Conservation (phyloP, 2,113 vertebrate species). For the Neotoma lepida region DNA sequence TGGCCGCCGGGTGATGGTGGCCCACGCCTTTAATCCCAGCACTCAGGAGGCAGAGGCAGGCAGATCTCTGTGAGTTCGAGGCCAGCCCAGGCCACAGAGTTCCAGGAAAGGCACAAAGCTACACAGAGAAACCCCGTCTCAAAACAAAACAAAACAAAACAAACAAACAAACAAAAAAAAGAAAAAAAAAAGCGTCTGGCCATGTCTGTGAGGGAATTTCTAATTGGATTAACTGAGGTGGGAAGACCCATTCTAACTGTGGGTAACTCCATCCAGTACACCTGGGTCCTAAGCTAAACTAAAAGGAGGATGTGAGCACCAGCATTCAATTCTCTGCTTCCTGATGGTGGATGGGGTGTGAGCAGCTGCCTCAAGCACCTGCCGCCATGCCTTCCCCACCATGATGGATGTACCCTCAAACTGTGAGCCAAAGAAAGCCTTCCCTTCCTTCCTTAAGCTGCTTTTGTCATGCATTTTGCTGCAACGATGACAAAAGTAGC, state of each 20-base stretch:
- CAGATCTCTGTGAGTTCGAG: too few relatives aligned
- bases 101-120: too few relatives aligned
- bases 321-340: neutral
- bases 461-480: neutral
- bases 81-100: too few relatives aligned
- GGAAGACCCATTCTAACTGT: too few relatives aligned
- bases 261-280: neutral
- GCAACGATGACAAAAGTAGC: neutral
- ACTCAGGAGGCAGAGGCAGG: too few relatives aligned
- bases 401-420: neutral
- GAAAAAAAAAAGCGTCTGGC: too few relatives aligned
- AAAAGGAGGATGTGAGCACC: neutral
- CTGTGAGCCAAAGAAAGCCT: neutral
- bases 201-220: neutral
- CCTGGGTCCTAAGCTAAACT: neutral
- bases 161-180: too few relatives aligned
- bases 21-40: too few relatives aligned
- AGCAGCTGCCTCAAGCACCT: neutral
- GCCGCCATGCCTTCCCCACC: neutral
- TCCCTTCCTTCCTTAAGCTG: too few relatives aligned
- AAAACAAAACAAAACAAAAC: too few relatives aligned
- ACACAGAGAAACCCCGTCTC: too few relatives aligned
- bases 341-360: neutral
- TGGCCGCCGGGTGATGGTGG: too few relatives aligned
- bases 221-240: neutral